Conservation (phyloP, 2,113 vertebrate species). For the Corvus hawaiiensis region DNA sequence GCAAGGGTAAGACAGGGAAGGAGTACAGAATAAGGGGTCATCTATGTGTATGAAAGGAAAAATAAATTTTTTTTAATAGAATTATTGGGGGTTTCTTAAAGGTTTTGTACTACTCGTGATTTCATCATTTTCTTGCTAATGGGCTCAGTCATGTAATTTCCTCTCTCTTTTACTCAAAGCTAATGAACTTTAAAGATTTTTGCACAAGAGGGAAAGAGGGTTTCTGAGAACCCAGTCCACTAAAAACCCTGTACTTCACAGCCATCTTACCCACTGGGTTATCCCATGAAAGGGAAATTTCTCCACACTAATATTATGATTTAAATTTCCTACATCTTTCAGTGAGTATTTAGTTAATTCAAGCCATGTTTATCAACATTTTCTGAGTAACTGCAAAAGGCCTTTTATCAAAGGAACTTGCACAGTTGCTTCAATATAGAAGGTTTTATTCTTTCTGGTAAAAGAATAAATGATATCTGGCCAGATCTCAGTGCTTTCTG, state of each 20-base stretch:
- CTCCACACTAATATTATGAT: not conserved
- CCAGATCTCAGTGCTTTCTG: not conserved
- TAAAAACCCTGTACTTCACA: not conserved
- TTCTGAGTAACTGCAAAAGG: not conserved
- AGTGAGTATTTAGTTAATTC: not conserved
- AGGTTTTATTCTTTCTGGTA: not conserved
- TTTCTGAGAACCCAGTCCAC: not conserved
- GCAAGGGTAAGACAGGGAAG: not conserved
- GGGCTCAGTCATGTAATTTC: not conserved
- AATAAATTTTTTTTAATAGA: not conserved
- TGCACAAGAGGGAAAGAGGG: not conserved
- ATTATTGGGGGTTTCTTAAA: accelerated
- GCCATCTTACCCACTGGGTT: not conserved
- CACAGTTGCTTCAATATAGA: accelerated
- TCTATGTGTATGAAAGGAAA: not conserved
- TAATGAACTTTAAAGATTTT: not conserved
- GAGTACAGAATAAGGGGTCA: not conserved
- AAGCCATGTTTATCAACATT: not conserved
- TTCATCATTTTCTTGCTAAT: not conserved
- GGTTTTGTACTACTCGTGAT: not conserved
- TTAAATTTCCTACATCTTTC: not conserved
- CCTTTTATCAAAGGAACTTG: not conserved
- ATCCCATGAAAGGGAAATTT: not conserved
- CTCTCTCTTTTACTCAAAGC: not conserved
- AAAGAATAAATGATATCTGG: not conserved